Conservation (phyloP, 64 coral and sea anemone genomes). For the Pocillopora verrucosa region DNA sequence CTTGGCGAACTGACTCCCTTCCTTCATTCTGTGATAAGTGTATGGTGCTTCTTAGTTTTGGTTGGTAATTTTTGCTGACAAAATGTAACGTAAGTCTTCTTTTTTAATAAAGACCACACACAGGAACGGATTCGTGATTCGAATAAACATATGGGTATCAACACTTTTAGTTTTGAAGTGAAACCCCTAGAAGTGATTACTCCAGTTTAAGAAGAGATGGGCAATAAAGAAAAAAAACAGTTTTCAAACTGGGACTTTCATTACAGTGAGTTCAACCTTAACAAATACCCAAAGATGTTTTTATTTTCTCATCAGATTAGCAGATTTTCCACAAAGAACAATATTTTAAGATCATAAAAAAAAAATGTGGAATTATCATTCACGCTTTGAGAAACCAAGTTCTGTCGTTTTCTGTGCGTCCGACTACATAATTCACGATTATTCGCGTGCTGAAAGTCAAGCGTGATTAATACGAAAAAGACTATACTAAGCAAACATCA, state of each 20-base stretch:
- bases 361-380: not conserved
- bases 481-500: not conserved
- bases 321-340: not conserved
- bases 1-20: not conserved
- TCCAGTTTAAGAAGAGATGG: not conserved
- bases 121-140: not conserved
- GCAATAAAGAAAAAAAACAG: not conserved
- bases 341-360: not conserved
- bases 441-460: conserved; percentile 3
- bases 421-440: not conserved
- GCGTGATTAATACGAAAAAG: not conserved
- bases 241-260: not conserved
- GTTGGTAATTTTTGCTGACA: too few species aligned
- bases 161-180: not conserved
- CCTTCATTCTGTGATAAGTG: not conserved
- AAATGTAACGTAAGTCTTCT: too few species aligned
- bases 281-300: not conserved
- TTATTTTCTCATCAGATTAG: not conserved
- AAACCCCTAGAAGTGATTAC: too few species aligned
- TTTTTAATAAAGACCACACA: conserved; percentile 29
- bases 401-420: not conserved
- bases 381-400: not conserved
- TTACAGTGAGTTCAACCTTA: not conserved
- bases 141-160: not conserved
- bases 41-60: too few species aligned